Evolutionary conservation across 2,888 invertebrate genomes (phyloP).

Genomic region (Athalia cordata): DNA sequence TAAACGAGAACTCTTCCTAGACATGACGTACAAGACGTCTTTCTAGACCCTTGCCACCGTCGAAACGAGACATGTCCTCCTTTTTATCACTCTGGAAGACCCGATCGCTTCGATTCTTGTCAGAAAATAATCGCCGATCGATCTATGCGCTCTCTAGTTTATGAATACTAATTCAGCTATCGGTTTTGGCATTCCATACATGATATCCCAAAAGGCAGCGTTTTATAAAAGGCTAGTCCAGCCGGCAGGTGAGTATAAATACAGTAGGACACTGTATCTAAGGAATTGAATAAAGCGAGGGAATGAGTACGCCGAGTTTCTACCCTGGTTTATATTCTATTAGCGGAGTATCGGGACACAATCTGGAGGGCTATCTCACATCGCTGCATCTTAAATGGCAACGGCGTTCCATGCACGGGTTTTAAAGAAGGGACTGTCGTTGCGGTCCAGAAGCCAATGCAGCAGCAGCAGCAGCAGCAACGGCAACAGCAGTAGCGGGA

Average conservation of each 20-base stretch:
- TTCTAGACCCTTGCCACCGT: not conserved
- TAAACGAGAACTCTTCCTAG: slow-evolving; percentile 5
- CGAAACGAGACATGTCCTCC: not conserved
- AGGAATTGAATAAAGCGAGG: slow-evolving; percentile 14
- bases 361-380: slow-evolving; percentile 38
- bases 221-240: no score
- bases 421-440: not conserved
- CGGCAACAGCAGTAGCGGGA: not conserved
- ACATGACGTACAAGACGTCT: not conserved
- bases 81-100: no score
- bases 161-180: no score
- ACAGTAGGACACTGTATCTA: not conserved
- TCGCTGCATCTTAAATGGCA: slow-evolving; percentile 43
- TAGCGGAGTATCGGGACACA: slow-evolving; percentile 45
- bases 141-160: no score
- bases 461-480: not conserved
- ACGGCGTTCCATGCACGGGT: slow-evolving; percentile 1
- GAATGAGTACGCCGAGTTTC: slow-evolving; percentile 29
- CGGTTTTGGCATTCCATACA: no score
- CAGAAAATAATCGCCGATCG: no score
- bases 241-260: no score
- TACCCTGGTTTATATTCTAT: slow-evolving; percentile 44
- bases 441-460: not conserved
- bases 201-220: no score
- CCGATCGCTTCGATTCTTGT: not conserved